Percentiles rank a stretch among this genome's conserved stretches.
Evolutionary conservation across 2,113 vertebrate species (phyloP).

Genomic region (Gymnobelideus leadbeateri): DNA sequence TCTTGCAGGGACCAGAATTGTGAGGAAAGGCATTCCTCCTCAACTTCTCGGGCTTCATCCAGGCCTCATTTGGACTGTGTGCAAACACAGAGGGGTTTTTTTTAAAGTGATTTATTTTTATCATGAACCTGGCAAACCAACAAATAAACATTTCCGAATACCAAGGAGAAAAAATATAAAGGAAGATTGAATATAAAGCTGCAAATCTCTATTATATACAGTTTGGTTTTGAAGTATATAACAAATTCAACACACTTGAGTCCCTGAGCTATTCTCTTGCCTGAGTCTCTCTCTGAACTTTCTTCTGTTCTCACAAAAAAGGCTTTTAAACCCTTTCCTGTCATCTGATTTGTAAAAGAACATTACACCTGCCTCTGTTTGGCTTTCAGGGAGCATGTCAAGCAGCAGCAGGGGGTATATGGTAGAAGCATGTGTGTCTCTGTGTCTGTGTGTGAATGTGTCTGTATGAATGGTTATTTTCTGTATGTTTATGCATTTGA

Average conservation of each 20-base stretch:
- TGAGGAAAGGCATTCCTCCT: neutral
- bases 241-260: neutral
- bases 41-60: neutral
- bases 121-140: neutral
- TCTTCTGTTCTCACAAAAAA: neutral
- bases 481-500: neutral
- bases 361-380: neutral
- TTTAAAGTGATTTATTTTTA: neutral
- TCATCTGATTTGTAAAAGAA: neutral
- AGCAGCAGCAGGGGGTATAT: neutral
- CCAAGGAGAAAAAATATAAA: neutral
- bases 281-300: neutral
- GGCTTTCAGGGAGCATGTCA: neutral
- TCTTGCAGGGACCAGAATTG: neutral
- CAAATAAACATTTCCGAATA: neutral
- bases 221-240: neutral
- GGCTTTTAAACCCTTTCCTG: neutral
- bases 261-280: neutral
- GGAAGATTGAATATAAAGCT: neutral
- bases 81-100: neutral
- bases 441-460: neutral
- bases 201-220: neutral
- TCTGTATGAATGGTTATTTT: neutral
- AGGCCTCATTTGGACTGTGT: neutral
- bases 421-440: neutral